Base-by-base conservation (phyloP, 2,113 vertebrate species). In the Uria lomvia region DNA sequence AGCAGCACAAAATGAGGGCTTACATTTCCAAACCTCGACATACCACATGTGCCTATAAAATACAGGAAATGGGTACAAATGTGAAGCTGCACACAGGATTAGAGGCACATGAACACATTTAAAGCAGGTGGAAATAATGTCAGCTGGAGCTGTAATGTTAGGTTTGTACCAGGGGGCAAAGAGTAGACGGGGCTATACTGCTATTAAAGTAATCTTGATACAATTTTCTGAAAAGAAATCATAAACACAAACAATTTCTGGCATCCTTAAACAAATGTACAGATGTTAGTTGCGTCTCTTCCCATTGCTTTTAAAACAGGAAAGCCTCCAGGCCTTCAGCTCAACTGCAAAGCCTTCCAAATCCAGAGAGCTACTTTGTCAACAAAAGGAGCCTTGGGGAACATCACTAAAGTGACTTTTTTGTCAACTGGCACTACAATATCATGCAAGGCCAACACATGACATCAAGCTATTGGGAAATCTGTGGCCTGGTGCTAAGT, bases 21-120 rank as follows among this genome's bases (percentile, higher is more conserved):
- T 94, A 90, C 71, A 55, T 92, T 95, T 97, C 91, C 89, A 97
- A 96, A 87, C 89, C 91, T 97, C 59, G 18, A 90, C 91, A 89
- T 95, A 97, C 97, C 96, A 96, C 94, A 97, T 97, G 95, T 97
- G 95, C 95, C 96, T 95, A 96, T 97, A 97, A 97, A 97, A 97
- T 94, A 94, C 96, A 97, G 95, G 95, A 97, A 97, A 97, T 97
- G 94, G 95, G 96, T 97, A 97, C 96, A 97, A 97, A 97, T 96
- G 94, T 90, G 96, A 97, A 97, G 95, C 94, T 97, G 86, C 95
- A 97, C 87, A 92, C 87, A 95, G 94, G 96, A 97, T 97, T 95
- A 97, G 95, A 97, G 95, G 96, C 96, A 96, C 89, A 97, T 97
- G 94, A 95, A 96, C 94, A 97, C 95, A 94, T 95, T 95, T 97